Evolutionary conservation across 2,888 invertebrate species (phyloP), one percentile per base, ranked within the genome.

Genomic region (Nineta flava): DNA sequence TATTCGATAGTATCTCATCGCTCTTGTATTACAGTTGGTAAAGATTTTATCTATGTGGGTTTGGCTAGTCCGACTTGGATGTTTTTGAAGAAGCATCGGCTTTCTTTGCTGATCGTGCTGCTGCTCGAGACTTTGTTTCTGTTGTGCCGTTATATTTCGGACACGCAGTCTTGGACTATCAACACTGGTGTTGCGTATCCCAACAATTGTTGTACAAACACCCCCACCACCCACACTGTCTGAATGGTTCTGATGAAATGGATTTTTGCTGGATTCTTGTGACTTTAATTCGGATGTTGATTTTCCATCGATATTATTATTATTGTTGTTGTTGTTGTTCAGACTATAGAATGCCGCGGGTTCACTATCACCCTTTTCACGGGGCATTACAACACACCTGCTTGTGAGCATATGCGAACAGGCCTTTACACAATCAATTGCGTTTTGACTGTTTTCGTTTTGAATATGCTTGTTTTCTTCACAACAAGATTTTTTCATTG

Each of bases 1-100:
- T 69, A 88, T 81, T 72, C 87, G 83, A 72, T 87, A 86, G 74
- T 86, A 86, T 76, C 84, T 76, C 78, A 77, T 78, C 63, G 76
- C 72, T 71, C 45, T 49, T 19, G 49, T 49, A 34, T 49, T 49
- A 15, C 49, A 49, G 38, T 45, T 49, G 15, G 49, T 49, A 19
- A 49, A 17, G 12, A 49, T 34, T 35, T 49, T 44, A 45, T 49
- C 49, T 42, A 49, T 42, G 26, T 48, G 47, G 19, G 26, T 48
- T 31, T 42, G 42, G 43, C 48, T 48, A 13, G 48, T 35, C 9
- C 45, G 49, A 26, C 35, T 45, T 41, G 35, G 44, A 15, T 45
- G 49, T 41, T 45, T 49, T 34, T 26, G 45, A 32, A 45, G 49
- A 40, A 38, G 49, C 49, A 45, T 44, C 45, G 35, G 49, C 44